Evolutionary conservation across 92 coral and sea anemone genomes (phyloP).

Genomic region (Porites evermanni): DNA sequence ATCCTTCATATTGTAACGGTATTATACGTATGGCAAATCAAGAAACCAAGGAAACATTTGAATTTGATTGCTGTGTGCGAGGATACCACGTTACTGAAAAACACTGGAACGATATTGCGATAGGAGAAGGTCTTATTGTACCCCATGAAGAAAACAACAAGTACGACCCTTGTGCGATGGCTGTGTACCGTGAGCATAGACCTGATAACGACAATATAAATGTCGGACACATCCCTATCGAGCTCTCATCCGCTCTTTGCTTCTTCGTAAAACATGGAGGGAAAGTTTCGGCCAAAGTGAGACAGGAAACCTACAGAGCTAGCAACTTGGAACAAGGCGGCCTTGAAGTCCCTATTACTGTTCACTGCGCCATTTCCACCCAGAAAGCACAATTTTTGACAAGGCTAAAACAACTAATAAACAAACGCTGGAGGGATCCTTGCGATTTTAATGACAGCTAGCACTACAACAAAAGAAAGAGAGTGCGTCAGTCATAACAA

Average conservation of each 20-base stretch:
- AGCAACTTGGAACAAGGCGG: constrained; percentile 23
- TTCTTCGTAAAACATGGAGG: constrained; percentile 54
- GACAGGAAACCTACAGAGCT: constrained; percentile 4
- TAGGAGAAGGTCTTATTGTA: too few relatives aligned
- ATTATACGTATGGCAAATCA: constrained; percentile 37
- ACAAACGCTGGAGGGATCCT: constrained; percentile 41
- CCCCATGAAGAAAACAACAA: constrained; percentile 54
- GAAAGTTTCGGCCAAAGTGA: constrained; percentile 49
- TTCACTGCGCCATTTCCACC: constrained; percentile 17
- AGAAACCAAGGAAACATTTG: constrained; percentile 1
- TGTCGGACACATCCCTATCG: constrained; percentile 41
- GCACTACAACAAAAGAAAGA: neutral
- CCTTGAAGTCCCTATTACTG: too few relatives aligned
- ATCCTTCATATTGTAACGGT: constrained; percentile 35
- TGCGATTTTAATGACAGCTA: constrained; percentile 3
- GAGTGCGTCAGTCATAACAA: neutral
- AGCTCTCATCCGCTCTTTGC: constrained; percentile 39
- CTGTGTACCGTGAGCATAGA: constrained; percentile 45
- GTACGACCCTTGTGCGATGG: constrained; percentile 43
- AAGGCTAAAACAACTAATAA: neutral
- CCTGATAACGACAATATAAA: constrained; percentile 32
- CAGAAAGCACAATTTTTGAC: neutral
- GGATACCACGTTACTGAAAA: too few relatives aligned
- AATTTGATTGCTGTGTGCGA: too few relatives aligned
- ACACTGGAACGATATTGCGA: too few relatives aligned